Evolutionary conservation across 2,797 vertebrate genomes (phyloP), one percentile per base, ranked within the genome.

Genomic region (Hippocampus kuda): DNA sequence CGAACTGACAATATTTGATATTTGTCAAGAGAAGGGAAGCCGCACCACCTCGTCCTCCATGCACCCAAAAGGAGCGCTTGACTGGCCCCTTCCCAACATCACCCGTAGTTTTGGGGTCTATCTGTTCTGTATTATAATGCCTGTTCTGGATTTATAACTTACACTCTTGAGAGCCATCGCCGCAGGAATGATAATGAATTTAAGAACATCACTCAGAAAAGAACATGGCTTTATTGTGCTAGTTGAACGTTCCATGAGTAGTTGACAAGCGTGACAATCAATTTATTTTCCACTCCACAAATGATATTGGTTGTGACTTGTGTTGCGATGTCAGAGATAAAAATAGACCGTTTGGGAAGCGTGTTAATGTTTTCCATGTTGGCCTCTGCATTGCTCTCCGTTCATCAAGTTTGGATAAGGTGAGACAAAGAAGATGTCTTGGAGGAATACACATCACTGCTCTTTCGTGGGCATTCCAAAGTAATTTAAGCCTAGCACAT

Each of bases 61-160:
- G 61, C 77, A 56, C 27, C 34, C 78, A 77, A 70, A 72, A 53
- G 70, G 75, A 79, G 78, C 71, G 77, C 86, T 77, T 67, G 74
- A 70, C 82, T 77, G 81, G 77, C 83, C 69, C 73, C 75, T 79
- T 80, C 82, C 81, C 75, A 74, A 78, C 83, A 76, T 91, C 89
- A 92, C 91, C 91, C 91, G 89, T 90, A 89, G 90, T 91, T 91
- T 84, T 68, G 79, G 74, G 22, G 73, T 85, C 86, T 91, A 91
- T 91, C 88, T 93, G 92, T 85, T 90, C 79, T 69, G 70, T 83
- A 88, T 92, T 91, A 91, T 78, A 74, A 69, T 78, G 73, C 82
- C 75, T 84, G 75, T 81, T 86, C 77, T 62, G 85, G 81, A 91
- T 91, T 89, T 90, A 91, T 77, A 78, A 82, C 80, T 77, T 79